phyloP scores from a whole-genome alignment of 2,113 vertebrate genomes.

The Eubucco bourcierii region DNA sequence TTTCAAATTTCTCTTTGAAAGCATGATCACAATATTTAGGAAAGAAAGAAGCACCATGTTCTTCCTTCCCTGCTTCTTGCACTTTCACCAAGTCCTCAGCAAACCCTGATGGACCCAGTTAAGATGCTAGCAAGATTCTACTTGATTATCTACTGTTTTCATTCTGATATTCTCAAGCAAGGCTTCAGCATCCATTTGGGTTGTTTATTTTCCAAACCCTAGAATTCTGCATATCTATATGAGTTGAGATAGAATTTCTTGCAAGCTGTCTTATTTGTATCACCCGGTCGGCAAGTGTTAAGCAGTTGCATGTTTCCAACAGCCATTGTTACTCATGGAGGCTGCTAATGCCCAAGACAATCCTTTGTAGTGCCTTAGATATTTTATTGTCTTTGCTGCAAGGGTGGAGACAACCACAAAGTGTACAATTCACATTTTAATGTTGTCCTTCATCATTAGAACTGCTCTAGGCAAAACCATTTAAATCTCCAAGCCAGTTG shows the following conservation, averaged over 20 bases:
- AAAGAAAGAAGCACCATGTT: not conserved
- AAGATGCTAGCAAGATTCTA: not conserved
- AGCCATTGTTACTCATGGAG: not conserved
- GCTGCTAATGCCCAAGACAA: not conserved
- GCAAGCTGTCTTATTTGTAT: not conserved
- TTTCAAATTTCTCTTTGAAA: not conserved
- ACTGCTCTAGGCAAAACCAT: not conserved
- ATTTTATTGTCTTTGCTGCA: not conserved
- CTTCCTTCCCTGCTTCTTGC: not conserved
- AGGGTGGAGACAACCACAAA: not conserved
- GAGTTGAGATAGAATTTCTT: not conserved
- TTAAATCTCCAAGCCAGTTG: not conserved
- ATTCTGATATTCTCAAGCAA: not conserved
- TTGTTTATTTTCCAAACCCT: not conserved
- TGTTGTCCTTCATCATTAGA: not conserved
- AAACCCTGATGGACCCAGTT: not conserved
- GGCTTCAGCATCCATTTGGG: not conserved
- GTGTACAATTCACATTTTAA: not conserved
- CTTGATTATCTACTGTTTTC: not conserved
- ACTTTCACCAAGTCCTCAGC: not conserved
- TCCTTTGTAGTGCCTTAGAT: not conserved
- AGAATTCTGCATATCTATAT: not conserved
- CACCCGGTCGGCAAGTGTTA: not conserved
- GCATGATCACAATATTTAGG: rapidly evolving
- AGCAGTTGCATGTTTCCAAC: not conserved